A percentile compares a stretch with the other conserved stretches of the same genome.
These are phyloP conservation scores for Pristionchus maxplancki DNA, from an alignment of 2,888 invertebrate genomes.

Conservation along the genomic window DNA sequence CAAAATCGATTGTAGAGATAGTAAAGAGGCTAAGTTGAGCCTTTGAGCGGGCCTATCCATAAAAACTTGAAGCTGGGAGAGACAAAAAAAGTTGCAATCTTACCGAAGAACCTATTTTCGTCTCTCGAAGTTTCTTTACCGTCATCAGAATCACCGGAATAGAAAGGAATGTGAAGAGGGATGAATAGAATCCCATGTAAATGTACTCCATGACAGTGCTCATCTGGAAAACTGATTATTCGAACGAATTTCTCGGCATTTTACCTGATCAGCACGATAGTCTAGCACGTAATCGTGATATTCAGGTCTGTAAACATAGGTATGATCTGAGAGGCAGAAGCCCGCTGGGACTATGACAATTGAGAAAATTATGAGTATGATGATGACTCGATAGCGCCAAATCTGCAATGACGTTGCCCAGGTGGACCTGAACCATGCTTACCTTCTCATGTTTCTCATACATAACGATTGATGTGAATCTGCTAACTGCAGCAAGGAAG, in stretches of 20 bases:
- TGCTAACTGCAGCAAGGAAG: neutral
- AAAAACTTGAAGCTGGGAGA: neutral
- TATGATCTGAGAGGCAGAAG: neutral
- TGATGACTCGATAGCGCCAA: neutral
- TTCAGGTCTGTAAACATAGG: neutral
- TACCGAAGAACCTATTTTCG: too few relatives aligned
- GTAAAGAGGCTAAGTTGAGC: neutral
- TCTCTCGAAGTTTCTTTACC: neutral
- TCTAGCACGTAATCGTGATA: neutral
- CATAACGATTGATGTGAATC: neutral
- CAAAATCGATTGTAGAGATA: neutral
- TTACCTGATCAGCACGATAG: neutral
- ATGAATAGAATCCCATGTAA: neutral
- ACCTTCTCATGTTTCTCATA: neutral
- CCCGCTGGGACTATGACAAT: neutral
- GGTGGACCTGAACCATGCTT: too few relatives aligned
- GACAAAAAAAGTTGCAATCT: too few relatives aligned
- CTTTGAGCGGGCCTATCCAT: neutral
- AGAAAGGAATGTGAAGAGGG: neutral
- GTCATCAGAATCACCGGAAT: neutral
- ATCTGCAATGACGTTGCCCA: neutral
- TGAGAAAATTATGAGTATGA: neutral
- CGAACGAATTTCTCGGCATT: too few relatives aligned
- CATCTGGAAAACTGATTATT: too few relatives aligned
- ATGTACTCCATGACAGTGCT: neutral